Conservation (phyloP, 2,888 invertebrate genomes). For the Drosophila sordidula region DNA sequence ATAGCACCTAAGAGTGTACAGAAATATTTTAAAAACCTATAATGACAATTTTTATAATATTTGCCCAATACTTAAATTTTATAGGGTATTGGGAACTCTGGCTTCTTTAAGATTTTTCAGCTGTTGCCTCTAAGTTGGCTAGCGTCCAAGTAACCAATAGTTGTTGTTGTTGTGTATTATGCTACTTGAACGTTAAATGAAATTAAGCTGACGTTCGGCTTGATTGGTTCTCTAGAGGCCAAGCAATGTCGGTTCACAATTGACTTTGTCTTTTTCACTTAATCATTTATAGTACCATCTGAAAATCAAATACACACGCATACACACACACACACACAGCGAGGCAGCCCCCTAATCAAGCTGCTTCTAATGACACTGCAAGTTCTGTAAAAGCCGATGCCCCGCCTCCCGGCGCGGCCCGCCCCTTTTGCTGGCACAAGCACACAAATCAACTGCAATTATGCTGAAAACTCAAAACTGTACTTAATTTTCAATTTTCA, state of each 20-base stretch:
- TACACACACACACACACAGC: slow-evolving; percentile 10
- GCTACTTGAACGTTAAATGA: slow-evolving; percentile 75
- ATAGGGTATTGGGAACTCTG: slow-evolving; percentile 35
- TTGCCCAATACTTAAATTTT: neutral
- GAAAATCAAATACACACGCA: slow-evolving; percentile 40
- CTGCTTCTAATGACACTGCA: slow-evolving; percentile 73
- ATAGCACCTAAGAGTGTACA: too few species aligned
- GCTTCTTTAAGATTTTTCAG: slow-evolving; percentile 5
- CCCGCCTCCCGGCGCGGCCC: neutral
- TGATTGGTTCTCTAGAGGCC: slow-evolving; percentile 77
- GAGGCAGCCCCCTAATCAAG: slow-evolving; percentile 49
- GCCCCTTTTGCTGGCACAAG: slow-evolving; percentile 7
- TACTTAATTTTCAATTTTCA: slow-evolving; percentile 77
- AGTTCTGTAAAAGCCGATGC: slow-evolving; percentile 46
- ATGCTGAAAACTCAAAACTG: slow-evolving; percentile 77
- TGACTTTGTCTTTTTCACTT: slow-evolving; percentile 75
- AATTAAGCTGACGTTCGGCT: slow-evolving; percentile 77
- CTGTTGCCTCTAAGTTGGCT: slow-evolving; percentile 15
- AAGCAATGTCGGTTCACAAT: slow-evolving; percentile 60
- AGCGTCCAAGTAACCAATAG: slow-evolving; percentile 27
- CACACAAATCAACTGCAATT: slow-evolving; percentile 72
- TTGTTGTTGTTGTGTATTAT: slow-evolving; percentile 52
- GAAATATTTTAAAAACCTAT: too few species aligned
- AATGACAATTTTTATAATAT: too few species aligned
- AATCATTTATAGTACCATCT: slow-evolving; percentile 64